Base-by-base conservation (phyloP, 1,140 invertebrate genomes). In the Melitaea cinxia region DNA sequence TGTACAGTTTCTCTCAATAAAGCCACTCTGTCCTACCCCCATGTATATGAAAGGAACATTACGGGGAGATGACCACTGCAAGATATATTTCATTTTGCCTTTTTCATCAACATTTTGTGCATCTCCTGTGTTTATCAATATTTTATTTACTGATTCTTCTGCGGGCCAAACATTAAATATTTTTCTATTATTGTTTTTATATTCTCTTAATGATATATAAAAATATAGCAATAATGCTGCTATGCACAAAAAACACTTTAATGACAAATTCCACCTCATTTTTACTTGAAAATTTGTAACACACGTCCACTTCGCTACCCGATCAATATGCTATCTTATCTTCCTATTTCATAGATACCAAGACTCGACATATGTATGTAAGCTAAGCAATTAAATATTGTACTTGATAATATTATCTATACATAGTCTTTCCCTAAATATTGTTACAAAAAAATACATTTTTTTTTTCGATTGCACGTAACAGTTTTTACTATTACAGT, bases 21-120 rank as follows among this genome's bases (percentile, higher is more conserved):
- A 88, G 1, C 60, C 66, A 26, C 69, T 12, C 42, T 67, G 80
- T 5, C 82, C 83, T 35, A 68, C 21, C 6, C 78, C 78, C 81
- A 85, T 78, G 30, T 80, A 80, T 4, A 79, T 70, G 53, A 83
- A 82, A 1, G 83, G 81, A 3, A 79, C 70, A 52, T 59, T 73
- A 26, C 28, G 57, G 0, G 75, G 53, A 2, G 70, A 70, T 2
- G 82, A 85, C 81, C 82, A 87, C 39, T 67, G 73, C 10, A 85
- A 63, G 37, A 85, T 83, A 26, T 82, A 83, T 60, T 85, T 85
- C 30, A 83, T 42, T 12, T 63, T 55, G 2, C 15, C 6, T 39
- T 26, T 50, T 50, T 1, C 1, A 26, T 7, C 1, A n/a, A 42
- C 19, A 26, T 56, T 56, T 24, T 55, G 4, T 26, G 23, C 37